Conservation (phyloP, 1,140 invertebrate genomes). For the Batillaria attramentaria region DNA sequence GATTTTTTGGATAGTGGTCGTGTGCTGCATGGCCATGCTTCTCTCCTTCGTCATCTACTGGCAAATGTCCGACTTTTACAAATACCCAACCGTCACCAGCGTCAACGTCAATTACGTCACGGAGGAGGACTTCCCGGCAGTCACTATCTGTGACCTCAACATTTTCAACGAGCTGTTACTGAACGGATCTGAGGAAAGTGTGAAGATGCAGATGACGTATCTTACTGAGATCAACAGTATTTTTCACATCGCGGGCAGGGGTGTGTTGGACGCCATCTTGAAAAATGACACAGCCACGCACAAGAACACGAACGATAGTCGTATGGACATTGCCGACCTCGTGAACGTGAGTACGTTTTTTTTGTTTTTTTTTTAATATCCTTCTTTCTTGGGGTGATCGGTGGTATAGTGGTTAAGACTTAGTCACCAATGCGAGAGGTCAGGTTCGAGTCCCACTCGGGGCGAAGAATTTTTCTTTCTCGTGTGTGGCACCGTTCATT, state of each 20-base stretch:
- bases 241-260: conserved; percentile 32
- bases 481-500: no score
- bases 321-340: conserved; percentile 11
- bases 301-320: neutral
- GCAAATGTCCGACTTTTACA: conserved; percentile 42
- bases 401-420: no score
- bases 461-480: no score
- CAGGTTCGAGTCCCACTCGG: no score
- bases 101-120: conserved; percentile 41
- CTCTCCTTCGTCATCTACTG: conserved; percentile 41
- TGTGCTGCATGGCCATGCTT: conserved; percentile 38
- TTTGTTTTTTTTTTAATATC: no score
- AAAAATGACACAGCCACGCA: neutral
- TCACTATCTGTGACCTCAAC: conserved; percentile 48
- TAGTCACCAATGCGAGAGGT: no score
- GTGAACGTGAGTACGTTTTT: no score
- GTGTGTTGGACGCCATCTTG: conserved; percentile 7
- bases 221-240: conserved; percentile 35
- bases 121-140: conserved; percentile 42
- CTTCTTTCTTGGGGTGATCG: no score
- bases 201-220: conserved; percentile 31
- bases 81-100: conserved; percentile 45
- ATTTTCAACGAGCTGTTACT: conserved; percentile 32
- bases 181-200: conserved; percentile 8
- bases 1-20: conserved; percentile 42